Evolutionary conservation across 2,797 vertebrate genomes (phyloP).

Genomic region (Bradypodion pumilum): DNA sequence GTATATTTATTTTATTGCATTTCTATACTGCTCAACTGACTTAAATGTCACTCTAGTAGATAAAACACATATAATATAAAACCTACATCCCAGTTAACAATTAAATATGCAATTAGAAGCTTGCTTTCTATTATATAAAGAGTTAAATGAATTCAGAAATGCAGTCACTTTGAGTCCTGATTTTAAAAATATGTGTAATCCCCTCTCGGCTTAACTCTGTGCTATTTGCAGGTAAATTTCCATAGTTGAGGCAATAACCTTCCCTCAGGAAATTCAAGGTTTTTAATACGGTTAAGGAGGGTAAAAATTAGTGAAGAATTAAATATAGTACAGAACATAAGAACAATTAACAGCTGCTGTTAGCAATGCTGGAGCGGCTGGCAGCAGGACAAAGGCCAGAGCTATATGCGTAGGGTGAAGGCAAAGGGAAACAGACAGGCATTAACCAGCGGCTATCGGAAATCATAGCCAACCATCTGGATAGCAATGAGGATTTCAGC

Average conservation of each 20-base stretch:
- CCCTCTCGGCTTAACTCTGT: constrained; percentile 40
- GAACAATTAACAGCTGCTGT: constrained; percentile 66
- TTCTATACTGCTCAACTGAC: no score
- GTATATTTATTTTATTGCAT: no score
- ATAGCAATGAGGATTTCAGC: neutral
- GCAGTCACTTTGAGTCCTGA: constrained; percentile 67
- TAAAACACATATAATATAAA: no score
- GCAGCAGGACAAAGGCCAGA: constrained; percentile 12
- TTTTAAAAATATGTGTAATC: constrained; percentile 68
- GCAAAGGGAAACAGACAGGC: constrained; percentile 7
- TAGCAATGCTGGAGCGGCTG: constrained; percentile 42
- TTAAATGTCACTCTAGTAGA: no score
- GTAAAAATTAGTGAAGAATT: constrained; percentile 68
- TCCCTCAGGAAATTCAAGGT: constrained; percentile 69
- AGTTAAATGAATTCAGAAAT: constrained; percentile 17
- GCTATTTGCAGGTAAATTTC: constrained; percentile 66
- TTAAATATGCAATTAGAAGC: neutral
- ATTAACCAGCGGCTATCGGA: neutral
- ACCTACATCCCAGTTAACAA: no score
- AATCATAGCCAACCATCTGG: neutral
- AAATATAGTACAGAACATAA: constrained; percentile 63
- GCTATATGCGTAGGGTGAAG: constrained; percentile 30
- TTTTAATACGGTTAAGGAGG: constrained; percentile 71
- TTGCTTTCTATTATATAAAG: neutral
- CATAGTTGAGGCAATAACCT: constrained; percentile 66